Percentiles rank a stretch among this genome's conserved stretches.
Conservation (phyloP, 2,113 vertebrate species). For the Gymnobelideus leadbeateri region DNA sequence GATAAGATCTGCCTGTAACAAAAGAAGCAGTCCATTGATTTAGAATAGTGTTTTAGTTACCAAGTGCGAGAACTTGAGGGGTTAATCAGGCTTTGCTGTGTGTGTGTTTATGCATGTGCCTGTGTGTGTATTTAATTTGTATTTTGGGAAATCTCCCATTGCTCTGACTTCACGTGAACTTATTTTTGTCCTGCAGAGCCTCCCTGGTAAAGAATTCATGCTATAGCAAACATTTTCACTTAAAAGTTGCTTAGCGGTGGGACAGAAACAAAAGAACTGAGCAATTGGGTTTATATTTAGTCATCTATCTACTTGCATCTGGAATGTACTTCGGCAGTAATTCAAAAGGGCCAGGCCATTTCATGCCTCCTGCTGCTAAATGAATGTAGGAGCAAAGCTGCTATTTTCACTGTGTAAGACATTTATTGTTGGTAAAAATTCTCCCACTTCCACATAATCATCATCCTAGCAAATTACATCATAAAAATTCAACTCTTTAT, state of each 20-base stretch:
- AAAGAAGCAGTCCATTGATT: neutral
- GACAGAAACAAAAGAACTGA: conserved; percentile 78
- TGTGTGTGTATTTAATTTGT: neutral
- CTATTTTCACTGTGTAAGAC: conserved; percentile 83
- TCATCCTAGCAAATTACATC: conserved; percentile 75
- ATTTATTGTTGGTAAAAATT: conserved; percentile 82
- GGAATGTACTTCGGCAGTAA: conserved; percentile 81
- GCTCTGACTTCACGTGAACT: conserved; percentile 55
- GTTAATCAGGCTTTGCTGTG: neutral
- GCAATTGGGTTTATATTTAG: conserved; percentile 84
- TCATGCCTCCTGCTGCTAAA: conserved; percentile 81
- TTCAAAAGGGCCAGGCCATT: conserved; percentile 80
- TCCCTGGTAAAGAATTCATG: conserved; percentile 67
- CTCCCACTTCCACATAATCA: conserved; percentile 80
- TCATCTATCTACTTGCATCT: conserved; percentile 81
- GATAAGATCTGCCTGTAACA: neutral
- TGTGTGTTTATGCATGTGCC: neutral
- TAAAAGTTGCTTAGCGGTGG: conserved; percentile 76
- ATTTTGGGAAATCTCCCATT: conserved; percentile 9
- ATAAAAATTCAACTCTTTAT: conserved; percentile 68
- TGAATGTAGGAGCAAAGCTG: conserved; percentile 85
- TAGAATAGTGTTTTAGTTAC: neutral
- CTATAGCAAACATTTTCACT: conserved; percentile 68
- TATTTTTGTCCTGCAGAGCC: conserved; percentile 69
- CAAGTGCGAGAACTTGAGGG: neutral